Conservation (phyloP, 2,797 vertebrate species). For the Lepilemur septentrionalis region DNA sequence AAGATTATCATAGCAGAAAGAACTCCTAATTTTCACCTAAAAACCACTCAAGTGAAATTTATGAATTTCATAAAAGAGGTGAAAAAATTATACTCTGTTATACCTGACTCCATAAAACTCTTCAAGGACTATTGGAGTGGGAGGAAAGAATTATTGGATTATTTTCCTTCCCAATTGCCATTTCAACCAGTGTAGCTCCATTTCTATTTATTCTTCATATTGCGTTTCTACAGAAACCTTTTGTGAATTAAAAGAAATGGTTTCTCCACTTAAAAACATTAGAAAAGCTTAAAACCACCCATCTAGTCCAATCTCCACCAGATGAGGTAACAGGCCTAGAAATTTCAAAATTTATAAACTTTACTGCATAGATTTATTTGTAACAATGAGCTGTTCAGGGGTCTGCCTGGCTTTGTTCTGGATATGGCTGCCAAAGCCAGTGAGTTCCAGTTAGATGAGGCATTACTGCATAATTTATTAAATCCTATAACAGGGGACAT, state of each 20-base stretch:
- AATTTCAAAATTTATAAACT: slow-evolving; percentile 1
- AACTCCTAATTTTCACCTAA: background rate
- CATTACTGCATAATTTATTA: background rate
- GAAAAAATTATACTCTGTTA: background rate
- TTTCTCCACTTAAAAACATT: background rate
- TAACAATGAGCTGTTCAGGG: background rate
- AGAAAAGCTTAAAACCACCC: background rate
- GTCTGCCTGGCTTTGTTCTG: background rate
- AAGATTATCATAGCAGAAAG: slow-evolving; percentile 29
- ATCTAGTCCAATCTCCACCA: background rate
- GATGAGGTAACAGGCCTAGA: background rate
- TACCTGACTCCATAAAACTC: background rate
- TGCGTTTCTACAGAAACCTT: background rate
- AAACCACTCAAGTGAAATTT: slow-evolving; percentile 10
- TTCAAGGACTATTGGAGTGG: background rate
- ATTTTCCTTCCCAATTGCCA: background rate
- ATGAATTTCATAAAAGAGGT: slow-evolving; percentile 17
- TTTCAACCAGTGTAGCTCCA: background rate
- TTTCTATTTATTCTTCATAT: background rate
- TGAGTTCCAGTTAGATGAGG: background rate
- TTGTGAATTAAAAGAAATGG: background rate
- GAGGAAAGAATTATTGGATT: background rate
- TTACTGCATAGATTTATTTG: background rate
- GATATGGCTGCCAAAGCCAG: background rate
- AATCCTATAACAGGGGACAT: background rate